These are phyloP conservation scores for Drosophila trichaetosa DNA, from an alignment of 2,888 invertebrate species.

Conservation along the genomic window DNA sequence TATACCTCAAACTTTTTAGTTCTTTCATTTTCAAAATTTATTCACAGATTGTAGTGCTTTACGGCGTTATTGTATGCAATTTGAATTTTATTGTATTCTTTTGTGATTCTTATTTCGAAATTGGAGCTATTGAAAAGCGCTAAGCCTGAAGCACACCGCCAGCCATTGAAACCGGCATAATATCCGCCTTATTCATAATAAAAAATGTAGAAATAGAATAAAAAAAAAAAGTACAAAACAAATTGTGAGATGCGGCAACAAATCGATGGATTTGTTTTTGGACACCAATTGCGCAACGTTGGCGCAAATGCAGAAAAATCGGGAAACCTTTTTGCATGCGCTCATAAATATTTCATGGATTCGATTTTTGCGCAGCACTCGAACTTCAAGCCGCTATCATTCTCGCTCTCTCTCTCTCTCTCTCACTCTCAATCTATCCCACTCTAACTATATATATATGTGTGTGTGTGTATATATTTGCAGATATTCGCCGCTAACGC, in stretches of 20 bases:
- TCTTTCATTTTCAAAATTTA: neutral
- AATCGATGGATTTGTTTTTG: slow-evolving; percentile 65
- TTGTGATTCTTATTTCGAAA: slow-evolving; percentile 21
- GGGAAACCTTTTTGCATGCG: slow-evolving; percentile 64
- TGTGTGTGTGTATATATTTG: slow-evolving; percentile 42
- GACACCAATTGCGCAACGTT: slow-evolving; percentile 56
- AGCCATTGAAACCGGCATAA: slow-evolving; percentile 50
- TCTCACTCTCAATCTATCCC: slow-evolving; percentile 4
- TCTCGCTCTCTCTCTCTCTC: slow-evolving; percentile 7
- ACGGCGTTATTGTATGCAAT: slow-evolving; percentile 17
- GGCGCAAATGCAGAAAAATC: slow-evolving; percentile 54
- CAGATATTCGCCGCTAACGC: slow-evolving; percentile 85
- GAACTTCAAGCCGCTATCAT: slow-evolving; percentile 39
- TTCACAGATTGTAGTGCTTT: slow-evolving; percentile 2
- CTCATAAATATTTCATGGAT: slow-evolving; percentile 79
- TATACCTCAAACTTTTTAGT: neutral
- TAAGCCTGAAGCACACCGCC: slow-evolving; percentile 39
- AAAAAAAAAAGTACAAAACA: slow-evolving; percentile 3
- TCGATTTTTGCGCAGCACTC: slow-evolving; percentile 72
- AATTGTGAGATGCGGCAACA: slow-evolving; percentile 42
- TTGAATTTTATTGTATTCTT: slow-evolving; percentile 40
- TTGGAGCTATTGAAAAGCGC: slow-evolving; percentile 29
- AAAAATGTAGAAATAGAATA: slow-evolving; percentile 9
- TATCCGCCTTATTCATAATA: slow-evolving; percentile 41
- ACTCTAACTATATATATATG: neutral